Evolutionary conservation across 2,888 invertebrate species (phyloP).

Genomic region (Idaea dimidiata): DNA sequence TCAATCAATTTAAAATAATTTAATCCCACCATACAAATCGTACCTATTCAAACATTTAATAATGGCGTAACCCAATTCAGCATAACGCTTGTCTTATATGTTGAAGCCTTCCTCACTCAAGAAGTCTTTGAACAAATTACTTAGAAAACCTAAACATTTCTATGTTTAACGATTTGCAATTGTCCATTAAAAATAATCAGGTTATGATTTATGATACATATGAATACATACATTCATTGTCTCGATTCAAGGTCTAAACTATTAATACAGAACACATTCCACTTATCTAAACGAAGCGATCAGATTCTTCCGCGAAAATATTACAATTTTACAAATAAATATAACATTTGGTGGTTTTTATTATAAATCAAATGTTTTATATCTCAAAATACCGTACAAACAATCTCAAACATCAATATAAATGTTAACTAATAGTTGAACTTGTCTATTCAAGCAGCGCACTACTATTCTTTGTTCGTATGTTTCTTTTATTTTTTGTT

Average conservation of each 20-base stretch:
- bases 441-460: too few relatives aligned
- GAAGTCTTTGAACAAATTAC: too few relatives aligned
- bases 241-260: not conserved
- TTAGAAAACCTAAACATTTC: too few relatives aligned
- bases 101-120: too few relatives aligned
- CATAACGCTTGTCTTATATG: too few relatives aligned
- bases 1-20: too few relatives aligned
- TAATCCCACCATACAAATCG: too few relatives aligned
- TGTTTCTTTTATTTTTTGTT: too few relatives aligned
- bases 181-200: not conserved
- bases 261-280: not conserved
- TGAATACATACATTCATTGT: not conserved
- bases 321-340: not conserved
- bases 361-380: not conserved
- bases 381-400: not conserved
- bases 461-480: too few relatives aligned
- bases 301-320: not conserved
- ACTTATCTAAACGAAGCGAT: constrained; percentile 6
- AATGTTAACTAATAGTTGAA: not conserved
- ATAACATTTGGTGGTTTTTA: not conserved
- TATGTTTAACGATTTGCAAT: not conserved
- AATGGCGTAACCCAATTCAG: too few relatives aligned
- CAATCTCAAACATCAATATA: not conserved
- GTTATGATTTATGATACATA: not conserved
- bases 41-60: too few relatives aligned